Percentiles rank a stretch among this genome's conserved stretches.
phyloP scores from a whole-genome alignment of 1,140 invertebrate species.

The Anthonomus grandis region DNA sequence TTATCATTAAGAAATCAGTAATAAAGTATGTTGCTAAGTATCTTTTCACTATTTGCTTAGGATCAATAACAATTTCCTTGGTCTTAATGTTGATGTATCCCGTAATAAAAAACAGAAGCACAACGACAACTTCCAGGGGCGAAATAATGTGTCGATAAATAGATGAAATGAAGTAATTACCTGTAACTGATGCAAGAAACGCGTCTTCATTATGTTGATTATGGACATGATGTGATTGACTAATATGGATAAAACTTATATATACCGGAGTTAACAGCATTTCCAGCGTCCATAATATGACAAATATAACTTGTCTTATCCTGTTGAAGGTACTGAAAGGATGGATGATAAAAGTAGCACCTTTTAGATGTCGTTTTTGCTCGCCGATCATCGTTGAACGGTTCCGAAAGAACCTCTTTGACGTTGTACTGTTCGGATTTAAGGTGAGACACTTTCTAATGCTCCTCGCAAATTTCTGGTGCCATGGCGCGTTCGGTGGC shows the following conservation, averaged over 20 bases:
- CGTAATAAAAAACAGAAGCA: slow-evolving; percentile 9
- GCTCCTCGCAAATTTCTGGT: slow-evolving; percentile 1
- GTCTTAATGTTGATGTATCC: slow-evolving; percentile 22
- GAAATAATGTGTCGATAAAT: slow-evolving; percentile 7
- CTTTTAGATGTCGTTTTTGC: slow-evolving; percentile 17
- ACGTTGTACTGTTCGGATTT: slow-evolving; percentile 10
- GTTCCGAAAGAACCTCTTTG: slow-evolving; percentile 22
- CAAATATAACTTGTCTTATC: slow-evolving; percentile 17
- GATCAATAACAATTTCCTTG: slow-evolving; percentile 19
- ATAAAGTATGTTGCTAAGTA: slow-evolving; percentile 23
- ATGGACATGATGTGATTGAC: too few species aligned
- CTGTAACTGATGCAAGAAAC: too few species aligned
- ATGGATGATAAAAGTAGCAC: slow-evolving; percentile 18
- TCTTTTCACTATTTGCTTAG: slow-evolving; percentile 8
- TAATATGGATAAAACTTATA: slow-evolving; percentile 20
- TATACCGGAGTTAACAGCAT: slow-evolving; percentile 14
- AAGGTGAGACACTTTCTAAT: slow-evolving; percentile 14
- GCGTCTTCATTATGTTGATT: too few species aligned
- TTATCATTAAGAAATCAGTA: slow-evolving; percentile 11
- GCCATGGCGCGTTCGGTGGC: slow-evolving; percentile 20
- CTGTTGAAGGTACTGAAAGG: slow-evolving; percentile 23
- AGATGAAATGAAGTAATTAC: too few species aligned
- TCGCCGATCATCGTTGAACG: slow-evolving; percentile 16
- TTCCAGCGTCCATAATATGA: slow-evolving; percentile 21
- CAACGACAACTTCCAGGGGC: slow-evolving; percentile 8